Conservation (phyloP, 2,888 invertebrate genomes). For the Nemurella pictetii region DNA sequence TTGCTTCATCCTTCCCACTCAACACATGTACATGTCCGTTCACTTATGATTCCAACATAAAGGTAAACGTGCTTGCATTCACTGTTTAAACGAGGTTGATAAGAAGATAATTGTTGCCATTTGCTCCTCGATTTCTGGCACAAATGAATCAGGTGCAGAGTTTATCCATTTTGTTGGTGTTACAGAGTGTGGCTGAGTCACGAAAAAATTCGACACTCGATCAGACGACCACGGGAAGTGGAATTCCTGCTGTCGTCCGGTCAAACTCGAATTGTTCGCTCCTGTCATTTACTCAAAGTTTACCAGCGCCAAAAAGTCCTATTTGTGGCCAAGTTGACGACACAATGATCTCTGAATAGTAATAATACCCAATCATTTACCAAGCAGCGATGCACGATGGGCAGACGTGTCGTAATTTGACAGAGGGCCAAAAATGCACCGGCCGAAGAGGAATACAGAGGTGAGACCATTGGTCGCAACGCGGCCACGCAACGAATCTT, state of each 20-base stretch:
- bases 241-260: background rate
- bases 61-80: no score
- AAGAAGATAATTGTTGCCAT: no score
- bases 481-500: background rate
- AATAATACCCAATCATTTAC: background rate
- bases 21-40: background rate
- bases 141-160: no score
- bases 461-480: no score
- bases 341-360: background rate
- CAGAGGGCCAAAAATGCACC: background rate
- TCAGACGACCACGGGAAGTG: background rate
- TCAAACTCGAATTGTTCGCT: background rate
- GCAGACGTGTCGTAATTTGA: background rate
- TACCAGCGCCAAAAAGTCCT: background rate
- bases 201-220: background rate
- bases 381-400: background rate
- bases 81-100: no score
- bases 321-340: background rate
- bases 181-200: no score
- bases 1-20: background rate
- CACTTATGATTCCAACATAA: background rate
- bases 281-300: background rate
- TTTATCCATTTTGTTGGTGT: no score
- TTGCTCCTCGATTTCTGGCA: no score
- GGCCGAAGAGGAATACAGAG: no score